Base-by-base conservation (phyloP, 2,888 invertebrate genomes). In the Eucera pruinosa region DNA sequence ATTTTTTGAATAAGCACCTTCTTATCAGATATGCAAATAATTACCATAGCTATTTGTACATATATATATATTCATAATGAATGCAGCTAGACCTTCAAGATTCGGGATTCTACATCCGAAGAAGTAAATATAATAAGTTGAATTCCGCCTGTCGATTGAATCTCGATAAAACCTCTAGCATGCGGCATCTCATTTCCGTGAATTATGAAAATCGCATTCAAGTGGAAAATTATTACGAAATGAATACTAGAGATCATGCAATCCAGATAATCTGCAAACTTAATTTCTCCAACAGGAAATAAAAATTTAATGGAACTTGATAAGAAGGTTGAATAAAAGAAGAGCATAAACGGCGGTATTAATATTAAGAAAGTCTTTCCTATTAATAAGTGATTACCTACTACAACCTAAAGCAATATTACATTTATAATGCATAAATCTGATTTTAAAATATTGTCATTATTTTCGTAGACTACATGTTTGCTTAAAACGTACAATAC, bases 121-220 rank as follows among this genome's bases (percentile, higher is more conserved):
- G 45, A 57, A 45, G 30, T 18, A 55, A 52, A 52, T 61, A 68
- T n/a, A 33, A 33, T 33, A 5, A 43, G 50, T 61, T 45, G 62
- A 41, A 27, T 77, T 64, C 55, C 57, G 20, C 50, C 64, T 9
- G 62, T 72, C 50, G 47, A 48, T 52, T 65, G 57, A 47, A 66
- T 45, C 36, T 18, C 57, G 47, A 57, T 78, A 62, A 77, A 78
- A 58, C 15, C 50, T 48, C 55, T 36, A 39, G 23, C 25, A 36
- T 36, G 54, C 47, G 36, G 65, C 60, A 67, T 67, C 39, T 47
- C 41, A 64, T 67, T 61, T 58, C 41, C 57, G 52, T 45, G 52
- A 66, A 67, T 78, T 73, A 79, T 79, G 64, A 68, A 68, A 67
- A 68, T 78, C 61, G 43, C 45, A 36, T 64, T 78, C 57, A 39